These are phyloP conservation scores for Aix galericulata DNA, from an alignment of 2,113 vertebrate genomes.

Conservation along the genomic window DNA sequence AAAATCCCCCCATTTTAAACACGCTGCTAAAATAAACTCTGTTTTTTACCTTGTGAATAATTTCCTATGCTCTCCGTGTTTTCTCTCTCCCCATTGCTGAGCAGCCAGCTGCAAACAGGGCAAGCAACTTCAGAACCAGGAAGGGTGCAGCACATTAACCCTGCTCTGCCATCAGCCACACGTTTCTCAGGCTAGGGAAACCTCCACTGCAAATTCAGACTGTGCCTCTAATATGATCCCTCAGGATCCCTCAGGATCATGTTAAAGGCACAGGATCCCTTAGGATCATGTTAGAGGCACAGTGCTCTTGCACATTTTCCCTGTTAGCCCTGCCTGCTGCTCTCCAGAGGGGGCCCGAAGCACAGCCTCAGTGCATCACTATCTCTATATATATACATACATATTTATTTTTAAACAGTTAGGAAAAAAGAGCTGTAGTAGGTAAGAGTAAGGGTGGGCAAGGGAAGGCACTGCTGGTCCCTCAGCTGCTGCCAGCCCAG, in stretches of 20 bases:
- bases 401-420: not conserved
- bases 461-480: not conserved
- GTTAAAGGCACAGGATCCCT: too few relatives aligned
- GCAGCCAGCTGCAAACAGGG: not conserved
- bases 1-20: fast-evolving
- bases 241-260: fast-evolving
- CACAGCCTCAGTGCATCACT: not conserved
- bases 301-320: fast-evolving
- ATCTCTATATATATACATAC: not conserved
- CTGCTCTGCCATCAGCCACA: not conserved
- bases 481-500: not conserved
- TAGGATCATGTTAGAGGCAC: not conserved
- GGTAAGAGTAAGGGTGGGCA: not conserved
- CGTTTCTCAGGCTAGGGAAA: not conserved
- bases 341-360: not conserved
- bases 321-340: not conserved
- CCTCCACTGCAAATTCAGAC: not conserved
- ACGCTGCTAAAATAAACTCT: not conserved
- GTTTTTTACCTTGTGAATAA: not conserved
- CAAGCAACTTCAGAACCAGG: too few relatives aligned
- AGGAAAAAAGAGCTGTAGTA: not conserved
- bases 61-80: not conserved
- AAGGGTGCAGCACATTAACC: not conserved
- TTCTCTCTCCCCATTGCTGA: not conserved
- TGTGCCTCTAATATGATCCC: too few relatives aligned